Evolutionary conservation across 1,140 invertebrate genomes (phyloP), one percentile per base, ranked within the genome.

Genomic region (Lanistes nyassanus): DNA sequence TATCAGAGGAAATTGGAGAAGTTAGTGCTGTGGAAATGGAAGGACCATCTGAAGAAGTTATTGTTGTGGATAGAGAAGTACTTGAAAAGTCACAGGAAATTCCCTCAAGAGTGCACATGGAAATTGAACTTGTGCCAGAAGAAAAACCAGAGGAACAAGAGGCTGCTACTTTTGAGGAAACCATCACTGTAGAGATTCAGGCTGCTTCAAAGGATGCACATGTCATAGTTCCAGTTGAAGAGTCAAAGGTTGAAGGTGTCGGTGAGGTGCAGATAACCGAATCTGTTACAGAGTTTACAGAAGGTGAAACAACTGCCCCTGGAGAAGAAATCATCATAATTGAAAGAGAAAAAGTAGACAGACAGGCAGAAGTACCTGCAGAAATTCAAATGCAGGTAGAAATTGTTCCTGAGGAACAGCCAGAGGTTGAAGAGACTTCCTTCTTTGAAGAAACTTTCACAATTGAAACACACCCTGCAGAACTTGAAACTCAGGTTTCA

Each of bases 61-160:
- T 77, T 55, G 75, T 72, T 13, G 67, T 58, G 42, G 74, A 72
- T 29, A 60, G 76, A 69, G 78, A 79, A 58, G 37, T 71, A 23
- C 71, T 76, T 47, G 68, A 53, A 21, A 66, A 65, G 53, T 74
- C 74, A 23, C 69, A 74, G 29, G 70, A 78, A 71, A 55, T 70
- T n/a, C 64, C 65, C 23, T 51, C 76, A 65, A 71, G 76, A 16
- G 69, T 81, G 31, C 42, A 74, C 53, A 47, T 77, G 55, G 75
- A 79, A 56, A 60, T 68, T 29, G 72, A 75, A 37, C 70, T 76
- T 47, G 65, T 69, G 21, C 66, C 72, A 19, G 80, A 82, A 51
- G 78, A 79, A 68, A 75, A 78, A 55, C 68, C 64, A 47, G 69
- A 77, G 66, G 79, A 83, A 60, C 68, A 77, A 67, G 74, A 77